Evolutionary conservation across 2,888 invertebrate genomes (phyloP).

Genomic region (Lithophane socia): DNA sequence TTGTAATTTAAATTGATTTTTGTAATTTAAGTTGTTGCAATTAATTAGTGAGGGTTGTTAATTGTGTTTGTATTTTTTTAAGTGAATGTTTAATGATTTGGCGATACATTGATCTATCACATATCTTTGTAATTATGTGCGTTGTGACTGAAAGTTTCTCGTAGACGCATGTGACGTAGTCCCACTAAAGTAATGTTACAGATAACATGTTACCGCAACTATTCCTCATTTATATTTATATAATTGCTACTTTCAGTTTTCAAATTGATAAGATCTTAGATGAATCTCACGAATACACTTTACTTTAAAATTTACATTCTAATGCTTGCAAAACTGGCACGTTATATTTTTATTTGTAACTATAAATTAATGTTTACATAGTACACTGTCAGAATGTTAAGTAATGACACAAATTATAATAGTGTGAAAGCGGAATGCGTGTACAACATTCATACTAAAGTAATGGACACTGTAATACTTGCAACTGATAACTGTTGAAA

Average conservation of each 20-base stretch:
- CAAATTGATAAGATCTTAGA: conserved; percentile 75
- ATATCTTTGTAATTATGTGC: conserved; percentile 81
- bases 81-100: conserved; percentile 74
- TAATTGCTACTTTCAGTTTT: conserved; percentile 75
- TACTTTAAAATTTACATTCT: conserved; percentile 78
- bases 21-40: conserved; percentile 86
- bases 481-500: conserved; percentile 82
- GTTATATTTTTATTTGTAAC: conserved; percentile 75
- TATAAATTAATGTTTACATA: conserved; percentile 75
- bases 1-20: conserved; percentile 85
- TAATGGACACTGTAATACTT: conserved; percentile 77
- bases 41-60: conserved; percentile 87
- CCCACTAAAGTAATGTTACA: conserved; percentile 59
- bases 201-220: conserved; percentile 77
- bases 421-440: conserved; percentile 65
- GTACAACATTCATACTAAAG: conserved; percentile 74
- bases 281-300: conserved; percentile 76
- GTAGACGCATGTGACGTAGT: conserved; percentile 70
- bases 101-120: conserved; percentile 71
- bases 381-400: conserved; percentile 74
- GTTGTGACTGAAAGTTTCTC: conserved; percentile 75
- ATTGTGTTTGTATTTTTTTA: conserved; percentile 87
- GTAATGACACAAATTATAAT: conserved; percentile 70
- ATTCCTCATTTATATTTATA: conserved; percentile 68
- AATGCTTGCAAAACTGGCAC: conserved; percentile 80